Evolutionary conservation across 1,140 invertebrate genomes (phyloP), one percentile per base, ranked within the genome.

Genomic region (Neodiprion virginianus): DNA sequence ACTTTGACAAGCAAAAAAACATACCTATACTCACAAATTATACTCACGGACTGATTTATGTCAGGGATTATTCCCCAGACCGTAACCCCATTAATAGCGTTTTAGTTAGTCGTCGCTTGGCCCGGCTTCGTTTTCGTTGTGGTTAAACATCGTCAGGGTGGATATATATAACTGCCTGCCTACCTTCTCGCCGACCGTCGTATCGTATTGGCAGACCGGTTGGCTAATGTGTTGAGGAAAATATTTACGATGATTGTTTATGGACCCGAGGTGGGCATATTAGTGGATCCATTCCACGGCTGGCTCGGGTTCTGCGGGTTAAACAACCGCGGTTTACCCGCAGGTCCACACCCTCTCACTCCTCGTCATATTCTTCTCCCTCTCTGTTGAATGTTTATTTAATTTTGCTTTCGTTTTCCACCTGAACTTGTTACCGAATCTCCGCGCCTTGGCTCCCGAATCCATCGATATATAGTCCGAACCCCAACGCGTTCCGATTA

Each of bases 231-330:
- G 84, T 86, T 83, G 85, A 86, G 80, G 81, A 81, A 86, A 84
- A 86, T 86, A 86, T 86, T 86, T 86, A 86, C 86, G 84, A 86
- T 86, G 84, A 86, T 86, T 86, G 84, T 86, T 86, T 86, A 86
- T 86, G 84, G 83, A 84, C 81, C 83, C 53, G 11, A 61, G 53
- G 81, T 81, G 81, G 82, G 85, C 84, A 85, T 86, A 86, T 86
- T 86, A 86, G 83, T 84, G 81, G 83, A 83, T 84, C 82, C 80
- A 82, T 83, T 77, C 79, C 77, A 76, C 75, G 50, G 71, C 49
- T 61, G 61, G 69, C 69, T 76, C 73, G 40, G 53, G 67, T 17
- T 48, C 70, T 50, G 28, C 40, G 14, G 68, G 23, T 50, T 49
- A 40, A 71, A 71, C 70, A 71, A 8, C 48, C 47, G 12, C n/a